Conservation (phyloP, 2,888 invertebrate species). For the Lasioglossum malachurum region DNA sequence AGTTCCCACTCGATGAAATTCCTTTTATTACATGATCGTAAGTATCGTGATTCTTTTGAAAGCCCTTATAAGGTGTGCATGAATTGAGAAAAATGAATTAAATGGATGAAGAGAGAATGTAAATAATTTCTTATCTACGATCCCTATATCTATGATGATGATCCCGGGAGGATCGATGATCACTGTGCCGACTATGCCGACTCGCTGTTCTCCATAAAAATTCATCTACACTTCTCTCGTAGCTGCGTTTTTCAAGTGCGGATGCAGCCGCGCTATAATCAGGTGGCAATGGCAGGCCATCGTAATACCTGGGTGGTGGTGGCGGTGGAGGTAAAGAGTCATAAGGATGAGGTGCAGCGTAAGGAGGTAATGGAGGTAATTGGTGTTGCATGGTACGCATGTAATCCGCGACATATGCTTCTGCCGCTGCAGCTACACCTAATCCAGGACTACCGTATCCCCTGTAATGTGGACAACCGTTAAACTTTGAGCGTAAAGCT, state of each 20-base stretch:
- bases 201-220: slow-evolving; percentile 93
- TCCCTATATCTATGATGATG: slow-evolving; percentile 88
- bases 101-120: slow-evolving; percentile 29
- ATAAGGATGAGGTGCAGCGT: slow-evolving; percentile 89
- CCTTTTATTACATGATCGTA: slow-evolving; percentile 28
- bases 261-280: slow-evolving; percentile 90
- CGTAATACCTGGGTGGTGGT: slow-evolving; percentile 93
- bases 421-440: slow-evolving; percentile 90
- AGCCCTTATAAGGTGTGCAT: slow-evolving; percentile 53
- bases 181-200: slow-evolving; percentile 86
- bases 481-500: background rate
- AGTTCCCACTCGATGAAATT: slow-evolving; percentile 6
- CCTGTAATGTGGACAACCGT: slow-evolving; percentile 67
- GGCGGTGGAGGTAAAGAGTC: slow-evolving; percentile 86
- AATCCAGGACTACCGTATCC: slow-evolving; percentile 85
- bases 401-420: slow-evolving; percentile 95
- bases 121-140: slow-evolving; percentile 85
- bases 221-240: slow-evolving; percentile 95
- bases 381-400: slow-evolving; percentile 95
- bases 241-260: slow-evolving; percentile 91
- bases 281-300: slow-evolving; percentile 90
- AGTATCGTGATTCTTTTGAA: slow-evolving; percentile 43
- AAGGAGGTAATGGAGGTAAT: slow-evolving; percentile 94
- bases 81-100: slow-evolving; percentile 43
- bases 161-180: slow-evolving; percentile 86